Percentiles rank a stretch among this genome's conserved stretches.
phyloP scores from a whole-genome alignment of 2,797 vertebrate genomes.

The Loris lydekkerianus region DNA sequence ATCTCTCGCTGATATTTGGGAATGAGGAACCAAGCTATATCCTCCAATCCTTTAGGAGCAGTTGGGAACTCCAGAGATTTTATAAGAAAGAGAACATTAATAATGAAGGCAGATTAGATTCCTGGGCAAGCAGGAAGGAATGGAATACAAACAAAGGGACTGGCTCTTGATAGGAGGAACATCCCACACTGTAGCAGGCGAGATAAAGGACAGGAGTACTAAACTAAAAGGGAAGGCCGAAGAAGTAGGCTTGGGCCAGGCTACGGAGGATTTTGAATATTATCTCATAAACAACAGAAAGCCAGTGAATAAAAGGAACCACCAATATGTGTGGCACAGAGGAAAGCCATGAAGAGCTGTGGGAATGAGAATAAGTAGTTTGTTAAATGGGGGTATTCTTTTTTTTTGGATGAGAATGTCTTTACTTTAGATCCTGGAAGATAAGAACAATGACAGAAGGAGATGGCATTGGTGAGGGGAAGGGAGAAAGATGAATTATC shows the following conservation, averaged over 20 bases:
- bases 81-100: background rate
- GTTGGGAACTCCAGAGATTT: background rate
- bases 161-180: background rate
- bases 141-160: background rate
- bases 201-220: background rate
- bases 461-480: background rate
- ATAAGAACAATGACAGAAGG: background rate
- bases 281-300: background rate
- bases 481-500: background rate
- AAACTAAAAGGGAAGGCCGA: background rate
- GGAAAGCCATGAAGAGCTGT: background rate
- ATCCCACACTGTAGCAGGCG: background rate
- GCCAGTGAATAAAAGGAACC: background rate
- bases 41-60: background rate
- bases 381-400: background rate
- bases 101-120: background rate
- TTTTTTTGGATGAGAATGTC: background rate
- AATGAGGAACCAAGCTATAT: background rate
- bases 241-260: background rate
- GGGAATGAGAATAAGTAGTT: background rate
- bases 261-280: background rate
- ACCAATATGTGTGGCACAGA: background rate
- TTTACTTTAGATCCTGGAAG: constrained; percentile 20
- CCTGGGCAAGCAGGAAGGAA: background rate
- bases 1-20: background rate